phyloP scores from a whole-genome alignment of 2,113 vertebrate species.

The Artemisiospiza belli region DNA sequence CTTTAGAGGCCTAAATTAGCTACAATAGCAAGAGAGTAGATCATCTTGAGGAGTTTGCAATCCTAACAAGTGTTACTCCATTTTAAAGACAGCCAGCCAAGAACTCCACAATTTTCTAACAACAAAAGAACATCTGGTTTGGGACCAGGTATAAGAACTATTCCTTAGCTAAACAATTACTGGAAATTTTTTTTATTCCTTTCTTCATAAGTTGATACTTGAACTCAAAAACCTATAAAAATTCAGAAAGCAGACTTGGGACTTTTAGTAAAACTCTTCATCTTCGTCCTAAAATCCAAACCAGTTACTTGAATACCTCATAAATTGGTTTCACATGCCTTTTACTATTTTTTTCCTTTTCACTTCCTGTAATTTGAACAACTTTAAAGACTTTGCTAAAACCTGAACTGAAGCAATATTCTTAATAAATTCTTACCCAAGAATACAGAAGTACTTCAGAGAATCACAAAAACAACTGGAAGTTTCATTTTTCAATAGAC shows the following conservation, averaged over 20 bases:
- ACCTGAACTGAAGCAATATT: background rate
- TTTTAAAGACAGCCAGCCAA: background rate
- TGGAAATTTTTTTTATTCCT: rapidly evolving
- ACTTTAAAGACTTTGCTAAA: background rate
- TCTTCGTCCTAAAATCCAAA: background rate
- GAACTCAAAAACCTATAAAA: background rate
- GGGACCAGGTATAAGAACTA: background rate
- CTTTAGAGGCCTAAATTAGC: background rate
- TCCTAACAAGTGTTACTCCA: background rate
- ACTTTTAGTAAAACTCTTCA: background rate
- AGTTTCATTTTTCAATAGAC: background rate
- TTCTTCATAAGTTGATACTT: background rate
- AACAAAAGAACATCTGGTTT: background rate
- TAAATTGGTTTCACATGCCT: background rate
- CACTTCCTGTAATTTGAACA: background rate
- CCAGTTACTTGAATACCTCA: background rate
- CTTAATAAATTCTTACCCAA: background rate
- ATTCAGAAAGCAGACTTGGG: background rate
- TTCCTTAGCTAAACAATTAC: background rate
- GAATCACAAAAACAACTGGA: background rate
- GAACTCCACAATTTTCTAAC: background rate
- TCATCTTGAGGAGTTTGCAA: background rate
- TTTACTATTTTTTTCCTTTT: background rate
- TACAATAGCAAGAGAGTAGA: background rate
- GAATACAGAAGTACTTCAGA: background rate